These are phyloP conservation scores for Cataglyphis livida DNA, from an alignment of 2,888 invertebrate genomes.

Conservation along the genomic window DNA sequence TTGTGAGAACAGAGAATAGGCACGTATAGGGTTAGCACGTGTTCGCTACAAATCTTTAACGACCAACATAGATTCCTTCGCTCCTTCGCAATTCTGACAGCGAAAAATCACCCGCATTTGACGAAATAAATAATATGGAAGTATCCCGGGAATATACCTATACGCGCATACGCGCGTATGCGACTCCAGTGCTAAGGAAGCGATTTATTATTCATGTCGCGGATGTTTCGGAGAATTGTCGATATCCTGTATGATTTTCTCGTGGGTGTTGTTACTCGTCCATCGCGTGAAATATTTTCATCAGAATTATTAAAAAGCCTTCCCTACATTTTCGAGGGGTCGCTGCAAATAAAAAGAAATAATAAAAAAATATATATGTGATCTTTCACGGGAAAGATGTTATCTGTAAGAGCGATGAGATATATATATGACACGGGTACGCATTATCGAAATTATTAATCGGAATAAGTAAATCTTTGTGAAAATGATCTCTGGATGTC, in stretches of 20 bases:
- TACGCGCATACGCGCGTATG: neutral
- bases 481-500: neutral
- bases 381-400: neutral
- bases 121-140: neutral
- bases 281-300: neutral
- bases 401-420: neutral
- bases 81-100: no score
- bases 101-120: constrained; percentile 2
- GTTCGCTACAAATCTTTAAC: constrained; percentile 2
- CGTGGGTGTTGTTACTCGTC: neutral
- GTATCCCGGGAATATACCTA: neutral
- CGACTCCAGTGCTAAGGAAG: neutral
- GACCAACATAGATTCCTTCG: neutral
- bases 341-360: neutral
- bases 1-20: neutral
- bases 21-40: neutral
- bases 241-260: neutral
- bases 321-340: neutral
- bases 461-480: neutral
- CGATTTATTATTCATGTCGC: neutral
- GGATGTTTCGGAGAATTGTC: neutral
- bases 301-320: neutral
- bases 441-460: constrained; percentile 24
- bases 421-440: neutral
- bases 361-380: neutral